Conservation (phyloP, 2,797 vertebrate genomes). For the Leptoclinus maculatus region DNA sequence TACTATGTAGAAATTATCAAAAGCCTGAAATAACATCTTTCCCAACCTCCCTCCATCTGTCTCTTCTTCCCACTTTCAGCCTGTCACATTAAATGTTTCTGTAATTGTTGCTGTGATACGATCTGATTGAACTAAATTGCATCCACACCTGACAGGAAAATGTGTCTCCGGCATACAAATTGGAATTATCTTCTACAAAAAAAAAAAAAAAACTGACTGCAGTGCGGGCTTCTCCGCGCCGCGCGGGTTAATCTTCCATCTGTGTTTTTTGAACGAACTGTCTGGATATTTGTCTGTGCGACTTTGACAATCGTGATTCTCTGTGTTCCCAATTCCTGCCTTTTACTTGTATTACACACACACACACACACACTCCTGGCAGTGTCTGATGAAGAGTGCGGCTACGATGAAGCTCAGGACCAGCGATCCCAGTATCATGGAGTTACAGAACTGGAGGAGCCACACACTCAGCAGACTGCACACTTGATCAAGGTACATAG, state of each 20-base stretch:
- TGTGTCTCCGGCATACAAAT: slow-evolving; percentile 35
- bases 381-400: slow-evolving; percentile 87
- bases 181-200: slow-evolving; percentile 3
- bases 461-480: slow-evolving; percentile 90
- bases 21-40: slow-evolving; percentile 9
- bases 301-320: neutral
- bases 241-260: slow-evolving; percentile 18
- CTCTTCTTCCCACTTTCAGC: neutral
- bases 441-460: slow-evolving; percentile 96
- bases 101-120: slow-evolving; percentile 43
- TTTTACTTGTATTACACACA: neutral
- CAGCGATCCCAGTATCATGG: slow-evolving; percentile 96
- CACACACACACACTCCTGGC: slow-evolving; percentile 82
- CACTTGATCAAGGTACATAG: slow-evolving; percentile 90
- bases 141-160: slow-evolving; percentile 35
- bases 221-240: too few species aligned
- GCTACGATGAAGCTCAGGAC: slow-evolving; percentile 94
- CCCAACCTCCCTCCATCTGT: neutral
- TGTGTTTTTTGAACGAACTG: slow-evolving; percentile 23
- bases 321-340: neutral
- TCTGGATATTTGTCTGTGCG: neutral
- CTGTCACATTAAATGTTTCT: slow-evolving; percentile 47
- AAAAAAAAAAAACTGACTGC: slow-evolving; percentile 10
- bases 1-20: neutral
- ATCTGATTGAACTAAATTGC: slow-evolving; percentile 51